Conservation (phyloP, 2,113 vertebrate genomes). For the Chaetops frenatus region DNA sequence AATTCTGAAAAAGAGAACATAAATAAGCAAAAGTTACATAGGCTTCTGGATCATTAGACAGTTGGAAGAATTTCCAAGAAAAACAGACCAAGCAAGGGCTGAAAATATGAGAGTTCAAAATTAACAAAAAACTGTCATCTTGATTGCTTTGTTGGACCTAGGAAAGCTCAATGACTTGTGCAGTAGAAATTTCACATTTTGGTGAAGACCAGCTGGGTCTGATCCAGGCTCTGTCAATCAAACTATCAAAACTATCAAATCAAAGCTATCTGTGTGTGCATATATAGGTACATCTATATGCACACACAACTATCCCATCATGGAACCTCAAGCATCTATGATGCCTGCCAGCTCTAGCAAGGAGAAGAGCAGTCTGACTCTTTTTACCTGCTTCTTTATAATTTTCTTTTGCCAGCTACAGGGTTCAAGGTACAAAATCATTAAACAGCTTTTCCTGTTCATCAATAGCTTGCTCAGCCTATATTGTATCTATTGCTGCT, state of each 20-base stretch:
- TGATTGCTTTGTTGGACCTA: background rate
- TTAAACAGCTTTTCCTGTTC: background rate
- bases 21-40: background rate
- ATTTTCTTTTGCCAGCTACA: background rate
- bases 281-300: background rate
- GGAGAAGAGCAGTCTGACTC: background rate
- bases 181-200: background rate
- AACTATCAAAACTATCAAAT: no score
- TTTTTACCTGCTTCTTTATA: background rate
- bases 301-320: background rate
- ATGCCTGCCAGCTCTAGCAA: background rate
- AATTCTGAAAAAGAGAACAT: background rate
- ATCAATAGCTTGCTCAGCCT: background rate
- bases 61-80: background rate
- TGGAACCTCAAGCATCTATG: background rate
- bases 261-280: background rate
- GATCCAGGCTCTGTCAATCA: background rate
- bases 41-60: background rate
- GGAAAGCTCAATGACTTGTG: background rate
- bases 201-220: background rate
- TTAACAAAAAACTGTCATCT: background rate
- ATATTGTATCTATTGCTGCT: background rate
- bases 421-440: background rate
- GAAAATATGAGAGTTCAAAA: background rate
- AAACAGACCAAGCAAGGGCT: background rate